Evolutionary conservation across 2,797 vertebrate genomes (phyloP).

Genomic region (Intellagama lesueurii): DNA sequence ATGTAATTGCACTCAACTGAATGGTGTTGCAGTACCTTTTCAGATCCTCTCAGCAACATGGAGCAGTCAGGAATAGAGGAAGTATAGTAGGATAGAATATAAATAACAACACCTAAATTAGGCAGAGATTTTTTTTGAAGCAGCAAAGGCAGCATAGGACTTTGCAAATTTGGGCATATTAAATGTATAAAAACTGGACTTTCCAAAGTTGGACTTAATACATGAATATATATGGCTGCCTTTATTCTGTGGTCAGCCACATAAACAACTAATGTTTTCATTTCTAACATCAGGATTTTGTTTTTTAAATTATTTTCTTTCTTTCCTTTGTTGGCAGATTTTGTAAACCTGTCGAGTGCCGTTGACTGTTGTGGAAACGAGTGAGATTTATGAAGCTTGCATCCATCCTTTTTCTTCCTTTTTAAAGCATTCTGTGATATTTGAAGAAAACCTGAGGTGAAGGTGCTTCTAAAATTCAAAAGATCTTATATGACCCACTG

Average conservation of each 20-base stretch:
- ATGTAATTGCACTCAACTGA: no score
- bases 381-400: conserved; percentile 28
- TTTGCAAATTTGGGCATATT: no score
- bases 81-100: no score
- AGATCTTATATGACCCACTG: conserved; percentile 54
- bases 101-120: no score
- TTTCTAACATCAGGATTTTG: neutral
- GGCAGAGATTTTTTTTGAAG: neutral
- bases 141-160: neutral
- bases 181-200: neutral
- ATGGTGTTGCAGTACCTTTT: no score
- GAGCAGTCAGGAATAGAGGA: no score
- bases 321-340: conserved; percentile 55
- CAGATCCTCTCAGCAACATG: no score
- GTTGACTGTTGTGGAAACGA: conserved; percentile 21
- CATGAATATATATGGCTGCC: neutral
- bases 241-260: neutral
- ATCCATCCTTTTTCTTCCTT: rapidly evolving
- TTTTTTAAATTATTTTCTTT: neutral
- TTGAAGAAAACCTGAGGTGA: conserved; percentile 15
- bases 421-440: conserved; percentile 24
- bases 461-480: neutral
- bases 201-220: neutral
- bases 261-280: neutral
- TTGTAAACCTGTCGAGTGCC: conserved; percentile 3